Evolutionary conservation across 2,797 vertebrate species (phyloP), one percentile per base, ranked within the genome.

Genomic region (Loris lydekkerianus): DNA sequence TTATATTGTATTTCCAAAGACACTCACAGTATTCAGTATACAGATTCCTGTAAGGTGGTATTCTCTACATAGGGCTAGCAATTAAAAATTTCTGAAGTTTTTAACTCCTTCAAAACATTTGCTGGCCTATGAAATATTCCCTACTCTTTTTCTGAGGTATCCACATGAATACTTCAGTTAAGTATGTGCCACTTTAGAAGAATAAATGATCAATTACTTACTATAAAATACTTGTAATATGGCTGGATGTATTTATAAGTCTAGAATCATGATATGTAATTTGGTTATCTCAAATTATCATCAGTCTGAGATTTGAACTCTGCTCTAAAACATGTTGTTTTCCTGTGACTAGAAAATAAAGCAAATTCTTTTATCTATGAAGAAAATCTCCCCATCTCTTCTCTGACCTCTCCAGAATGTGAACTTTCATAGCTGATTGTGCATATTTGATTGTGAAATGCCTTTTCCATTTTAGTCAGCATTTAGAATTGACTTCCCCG

Each of bases 41-140:
- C 8, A 67, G 61, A 8, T n/a, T 89, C 40, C 40, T 21, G 15
- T 31, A 49, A 53, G 49, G 49, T 1, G 15, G 2, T n/a, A 46
- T 25, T 93, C 49, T 92, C 78, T 15, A 63, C 40, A 43, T n/a
- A 56, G 21, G 43, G 43, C 25, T 90, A 86, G 43, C 29, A 37
- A 70, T 69, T 75, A 9, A 40, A 43, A 25, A 34, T 15, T 70
- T 92, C 69, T 65, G 20, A 65, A 40, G 15, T 72, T 73, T 92
- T 49, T 75, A 95, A 85, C 61, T 86, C 65, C 17, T 81, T 61
- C 31, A 61, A 65, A 91, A 76, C 20, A 76, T 40, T 31, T 91
- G 29, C 14, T 49, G 29, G 56, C 29, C n/a, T 94, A n/a, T 69
- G 49, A 63, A 73, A 58, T 75, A 43, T 58, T 65, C 27, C 10